These are phyloP conservation scores for Disparrhopalites patrizii DNA, from an alignment of 2,888 invertebrate species.

Conservation along the genomic window DNA sequence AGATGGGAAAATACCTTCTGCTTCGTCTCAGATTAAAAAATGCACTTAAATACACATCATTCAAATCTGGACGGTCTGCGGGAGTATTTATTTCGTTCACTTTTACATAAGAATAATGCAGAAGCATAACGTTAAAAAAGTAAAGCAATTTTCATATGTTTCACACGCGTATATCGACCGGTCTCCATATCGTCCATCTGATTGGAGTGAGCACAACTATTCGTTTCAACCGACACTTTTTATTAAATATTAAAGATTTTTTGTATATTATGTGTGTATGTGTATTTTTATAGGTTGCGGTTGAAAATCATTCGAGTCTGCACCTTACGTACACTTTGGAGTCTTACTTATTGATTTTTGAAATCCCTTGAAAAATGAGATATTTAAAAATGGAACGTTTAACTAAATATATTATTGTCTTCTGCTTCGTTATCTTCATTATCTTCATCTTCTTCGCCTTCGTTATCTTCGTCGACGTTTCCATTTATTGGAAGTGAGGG, in stretches of 20 bases:
- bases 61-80: slow-evolving; percentile 4
- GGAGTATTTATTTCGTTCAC: not conserved
- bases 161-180: slow-evolving; percentile 1
- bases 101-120: no score
- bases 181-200: not conserved
- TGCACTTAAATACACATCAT: not conserved
- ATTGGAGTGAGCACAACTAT: not conserved
- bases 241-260: no score
- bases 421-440: slow-evolving; percentile 6
- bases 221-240: not conserved
- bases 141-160: slow-evolving; percentile 16
- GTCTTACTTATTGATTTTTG: slow-evolving; percentile 22
- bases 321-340: slow-evolving; percentile 16
- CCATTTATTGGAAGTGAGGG: slow-evolving; percentile 20
- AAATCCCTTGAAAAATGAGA: slow-evolving; percentile 4
- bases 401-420: slow-evolving; percentile 17
- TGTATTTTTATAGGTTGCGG: not conserved
- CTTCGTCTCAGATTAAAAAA: slow-evolving; percentile 4
- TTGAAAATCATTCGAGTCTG: slow-evolving; percentile 15
- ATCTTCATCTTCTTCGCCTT: slow-evolving; percentile 20
- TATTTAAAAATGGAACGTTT: slow-evolving; percentile 14
- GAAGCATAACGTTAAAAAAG: slow-evolving; percentile 8
- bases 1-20: not conserved
- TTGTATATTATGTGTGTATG: no score
- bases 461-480: slow-evolving; percentile 25